Percentiles rank a stretch among this genome's conserved stretches.
phyloP scores from a whole-genome alignment of 1,140 invertebrate genomes.

The Homalodisca vitripennis region DNA sequence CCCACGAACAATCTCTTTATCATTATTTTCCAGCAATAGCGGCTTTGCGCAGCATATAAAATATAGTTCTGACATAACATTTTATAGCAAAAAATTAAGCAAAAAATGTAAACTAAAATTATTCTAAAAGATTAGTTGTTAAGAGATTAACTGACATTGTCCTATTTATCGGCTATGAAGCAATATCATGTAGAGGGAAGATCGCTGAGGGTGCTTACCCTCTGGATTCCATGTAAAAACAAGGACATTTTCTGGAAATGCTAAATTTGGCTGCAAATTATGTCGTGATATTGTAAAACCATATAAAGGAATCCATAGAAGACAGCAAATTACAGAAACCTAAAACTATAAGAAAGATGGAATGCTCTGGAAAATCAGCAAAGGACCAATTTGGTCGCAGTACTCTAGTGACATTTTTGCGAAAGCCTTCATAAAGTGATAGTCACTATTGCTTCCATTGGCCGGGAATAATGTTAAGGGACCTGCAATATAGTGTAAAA shows the following conservation, averaged over 20 bases:
- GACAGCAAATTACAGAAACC: constrained; percentile 26
- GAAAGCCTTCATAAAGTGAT: constrained; percentile 33
- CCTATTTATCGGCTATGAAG: constrained; percentile 34
- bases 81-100: neutral
- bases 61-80: constrained; percentile 16
- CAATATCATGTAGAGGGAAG: constrained; percentile 32
- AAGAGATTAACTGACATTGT: constrained; percentile 35
- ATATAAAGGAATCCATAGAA: constrained; percentile 24
- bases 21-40: constrained; percentile 25
- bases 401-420: constrained; percentile 32
- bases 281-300: constrained; percentile 32
- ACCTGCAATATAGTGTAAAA: constrained; percentile 28
- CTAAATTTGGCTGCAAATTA: constrained; percentile 32
- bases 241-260: constrained; percentile 36
- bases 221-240: constrained; percentile 32
- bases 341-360: constrained; percentile 6
- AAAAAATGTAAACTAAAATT: constrained; percentile 31
- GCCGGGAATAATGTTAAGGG: constrained; percentile 33
- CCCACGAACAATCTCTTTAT: constrained; percentile 26
- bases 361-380: constrained; percentile 4
- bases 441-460: constrained; percentile 25
- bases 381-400: constrained; percentile 25
- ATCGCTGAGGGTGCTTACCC: constrained; percentile 32
- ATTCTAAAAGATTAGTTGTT: constrained; percentile 32
- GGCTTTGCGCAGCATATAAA: constrained; percentile 26